Percentiles rank a stretch among this genome's conserved stretches.
phyloP scores from a whole-genome alignment of 2,113 vertebrate species.

The Tretioscincus oriximinensis region DNA sequence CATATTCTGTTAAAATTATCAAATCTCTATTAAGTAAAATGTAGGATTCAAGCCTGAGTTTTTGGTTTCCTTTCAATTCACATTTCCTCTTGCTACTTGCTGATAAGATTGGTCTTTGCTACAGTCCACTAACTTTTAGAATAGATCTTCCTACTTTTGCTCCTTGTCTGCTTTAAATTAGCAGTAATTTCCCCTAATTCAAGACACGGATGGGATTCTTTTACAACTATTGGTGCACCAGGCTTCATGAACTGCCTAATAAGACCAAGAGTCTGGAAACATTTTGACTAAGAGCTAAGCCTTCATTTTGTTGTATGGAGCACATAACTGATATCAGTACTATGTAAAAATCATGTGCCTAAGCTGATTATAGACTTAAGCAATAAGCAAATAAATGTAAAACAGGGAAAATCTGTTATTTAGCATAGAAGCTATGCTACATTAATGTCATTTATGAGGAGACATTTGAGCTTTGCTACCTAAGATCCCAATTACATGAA shows the following conservation, averaged over 20 bases:
- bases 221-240: neutral
- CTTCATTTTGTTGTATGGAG: neutral
- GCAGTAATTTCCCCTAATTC: neutral
- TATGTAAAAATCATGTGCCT: neutral
- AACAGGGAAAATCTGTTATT: neutral
- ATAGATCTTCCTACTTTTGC: neutral
- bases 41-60: neutral
- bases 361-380: slow-evolving; percentile 17
- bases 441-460: slow-evolving; percentile 42
- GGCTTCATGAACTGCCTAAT: slow-evolving; percentile 1
- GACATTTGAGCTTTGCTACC: slow-evolving; percentile 57
- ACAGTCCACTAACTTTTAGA: neutral
- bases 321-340: neutral
- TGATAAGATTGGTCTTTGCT: neutral
- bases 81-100: neutral
- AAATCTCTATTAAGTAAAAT: neutral
- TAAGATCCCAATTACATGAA: slow-evolving; percentile 68
- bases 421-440: neutral
- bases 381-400: slow-evolving; percentile 14
- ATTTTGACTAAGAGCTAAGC: neutral
- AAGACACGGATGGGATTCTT: neutral
- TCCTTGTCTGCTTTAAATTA: neutral
- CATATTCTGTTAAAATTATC: neutral
- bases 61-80: neutral
- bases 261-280: neutral